A percentile compares a stretch with the other conserved stretches of the same genome.
Conservation (phyloP, 1,140 invertebrate genomes). For the Neotoxoptera formosana region DNA sequence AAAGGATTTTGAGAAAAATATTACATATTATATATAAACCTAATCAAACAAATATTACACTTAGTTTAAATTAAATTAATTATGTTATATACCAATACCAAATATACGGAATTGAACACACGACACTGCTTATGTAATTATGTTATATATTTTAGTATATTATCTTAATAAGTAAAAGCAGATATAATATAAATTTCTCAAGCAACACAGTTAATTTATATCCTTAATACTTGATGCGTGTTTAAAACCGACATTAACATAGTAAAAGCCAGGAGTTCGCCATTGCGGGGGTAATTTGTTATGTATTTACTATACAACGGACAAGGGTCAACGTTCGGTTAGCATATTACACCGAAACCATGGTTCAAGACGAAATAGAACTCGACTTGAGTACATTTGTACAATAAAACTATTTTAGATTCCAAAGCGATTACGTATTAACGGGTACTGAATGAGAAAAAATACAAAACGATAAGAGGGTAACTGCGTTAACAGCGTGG, state of each 20-base stretch:
- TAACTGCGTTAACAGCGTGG: not conserved
- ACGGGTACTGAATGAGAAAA: not conserved
- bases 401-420: conserved; percentile 34
- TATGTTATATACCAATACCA: too few relatives aligned
- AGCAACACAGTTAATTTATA: not conserved
- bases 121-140: too few relatives aligned
- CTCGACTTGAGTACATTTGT: not conserved
- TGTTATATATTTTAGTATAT: not conserved
- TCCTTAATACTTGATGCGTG: conserved; percentile 26
- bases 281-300: not conserved
- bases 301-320: conserved; percentile 34
- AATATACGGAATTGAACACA: too few relatives aligned
- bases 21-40: not conserved
- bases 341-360: not conserved
- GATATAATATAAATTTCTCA: not conserved
- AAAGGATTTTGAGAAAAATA: too few relatives aligned
- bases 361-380: not conserved
- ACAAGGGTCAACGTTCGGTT: conserved; percentile 41
- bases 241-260: conserved; percentile 24
- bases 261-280: not conserved
- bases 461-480: not conserved
- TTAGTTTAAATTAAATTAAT: not conserved
- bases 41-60: not conserved
- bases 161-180: not conserved
- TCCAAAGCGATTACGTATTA: conserved; percentile 18